These are phyloP conservation scores for Zeuzera pyrina DNA, from an alignment of 2,888 invertebrate genomes.

Conservation along the genomic window DNA sequence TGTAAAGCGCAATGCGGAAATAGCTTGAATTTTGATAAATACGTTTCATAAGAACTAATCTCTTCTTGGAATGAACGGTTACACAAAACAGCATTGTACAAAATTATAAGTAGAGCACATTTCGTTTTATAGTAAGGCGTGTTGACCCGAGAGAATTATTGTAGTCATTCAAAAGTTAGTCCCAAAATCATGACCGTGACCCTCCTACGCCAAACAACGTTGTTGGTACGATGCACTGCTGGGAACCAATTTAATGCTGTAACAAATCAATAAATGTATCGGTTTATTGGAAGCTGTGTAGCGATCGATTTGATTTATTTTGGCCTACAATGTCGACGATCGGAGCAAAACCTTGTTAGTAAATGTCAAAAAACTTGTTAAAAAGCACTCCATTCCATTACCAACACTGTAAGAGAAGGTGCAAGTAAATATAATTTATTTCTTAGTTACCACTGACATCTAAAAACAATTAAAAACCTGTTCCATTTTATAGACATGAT, in stretches of 20 bases:
- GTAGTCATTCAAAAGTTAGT: too few relatives aligned
- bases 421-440: background rate
- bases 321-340: slow-evolving; percentile 49
- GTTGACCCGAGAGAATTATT: too few relatives aligned
- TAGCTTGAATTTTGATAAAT: too few relatives aligned
- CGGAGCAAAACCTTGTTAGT: slow-evolving; percentile 64
- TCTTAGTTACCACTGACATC: background rate
- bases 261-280: slow-evolving; percentile 73
- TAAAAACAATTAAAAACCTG: background rate
- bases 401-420: background rate
- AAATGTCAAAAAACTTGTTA: slow-evolving; percentile 54
- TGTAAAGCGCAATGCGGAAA: too few relatives aligned
- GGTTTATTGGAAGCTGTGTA: slow-evolving; percentile 70
- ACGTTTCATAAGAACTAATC: too few relatives aligned
- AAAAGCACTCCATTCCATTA: slow-evolving; percentile 17
- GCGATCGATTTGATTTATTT: slow-evolving; percentile 69
- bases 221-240: slow-evolving; percentile 52
- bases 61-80: too few relatives aligned
- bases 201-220: slow-evolving; percentile 30
- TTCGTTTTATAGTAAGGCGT: too few relatives aligned
- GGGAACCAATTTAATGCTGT: slow-evolving; percentile 71
- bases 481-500: background rate
- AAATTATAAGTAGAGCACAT: too few relatives aligned
- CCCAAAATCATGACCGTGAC: too few relatives aligned
- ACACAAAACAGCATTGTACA: too few relatives aligned